Evolutionary conservation across 2,797 vertebrate genomes (phyloP).

Genomic region (Crenichthys baileyi): DNA sequence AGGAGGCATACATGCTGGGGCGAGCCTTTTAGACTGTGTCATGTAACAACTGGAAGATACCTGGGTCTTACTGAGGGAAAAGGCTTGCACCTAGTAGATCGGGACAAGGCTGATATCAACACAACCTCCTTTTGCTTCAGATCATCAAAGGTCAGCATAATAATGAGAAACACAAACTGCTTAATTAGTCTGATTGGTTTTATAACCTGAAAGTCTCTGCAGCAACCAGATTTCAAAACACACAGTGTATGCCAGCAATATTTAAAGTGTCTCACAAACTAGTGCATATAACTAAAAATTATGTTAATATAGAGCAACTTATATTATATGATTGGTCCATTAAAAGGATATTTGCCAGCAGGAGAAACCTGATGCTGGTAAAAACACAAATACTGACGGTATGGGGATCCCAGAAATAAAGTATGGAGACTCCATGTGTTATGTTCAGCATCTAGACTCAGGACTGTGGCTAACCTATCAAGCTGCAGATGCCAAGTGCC

Average conservation of each 20-base stretch:
- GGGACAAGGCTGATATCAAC: slow-evolving; percentile 89
- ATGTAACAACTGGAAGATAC: slow-evolving; percentile 93
- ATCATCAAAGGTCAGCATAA: slow-evolving; percentile 87
- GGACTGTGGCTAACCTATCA: slow-evolving; percentile 95
- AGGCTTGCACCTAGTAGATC: slow-evolving; percentile 87
- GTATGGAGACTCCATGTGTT: slow-evolving; percentile 94
- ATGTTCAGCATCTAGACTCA: slow-evolving; percentile 90
- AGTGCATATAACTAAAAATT: neutral
- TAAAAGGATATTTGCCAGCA: slow-evolving; percentile 47
- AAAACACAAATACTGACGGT: slow-evolving; percentile 85
- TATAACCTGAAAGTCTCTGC: neutral
- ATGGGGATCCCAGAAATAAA: slow-evolving; percentile 96
- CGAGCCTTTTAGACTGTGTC: slow-evolving; percentile 90
- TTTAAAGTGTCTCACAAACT: neutral
- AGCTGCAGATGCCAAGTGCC: slow-evolving; percentile 86
- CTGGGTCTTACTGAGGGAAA: slow-evolving; percentile 88
- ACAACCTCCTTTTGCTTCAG: slow-evolving; percentile 92
- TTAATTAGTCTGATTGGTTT: neutral
- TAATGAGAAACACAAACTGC: slow-evolving; percentile 1
- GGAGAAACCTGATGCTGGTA: slow-evolving; percentile 85
- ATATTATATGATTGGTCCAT: neutral
- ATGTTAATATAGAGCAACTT: neutral
- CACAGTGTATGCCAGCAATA: neutral
- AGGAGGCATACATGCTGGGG: slow-evolving; percentile 92
- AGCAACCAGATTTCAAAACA: neutral